Percentiles rank a stretch among this genome's conserved stretches.
Conservation (phyloP, 2,797 vertebrate species). For the Picus viridis region DNA sequence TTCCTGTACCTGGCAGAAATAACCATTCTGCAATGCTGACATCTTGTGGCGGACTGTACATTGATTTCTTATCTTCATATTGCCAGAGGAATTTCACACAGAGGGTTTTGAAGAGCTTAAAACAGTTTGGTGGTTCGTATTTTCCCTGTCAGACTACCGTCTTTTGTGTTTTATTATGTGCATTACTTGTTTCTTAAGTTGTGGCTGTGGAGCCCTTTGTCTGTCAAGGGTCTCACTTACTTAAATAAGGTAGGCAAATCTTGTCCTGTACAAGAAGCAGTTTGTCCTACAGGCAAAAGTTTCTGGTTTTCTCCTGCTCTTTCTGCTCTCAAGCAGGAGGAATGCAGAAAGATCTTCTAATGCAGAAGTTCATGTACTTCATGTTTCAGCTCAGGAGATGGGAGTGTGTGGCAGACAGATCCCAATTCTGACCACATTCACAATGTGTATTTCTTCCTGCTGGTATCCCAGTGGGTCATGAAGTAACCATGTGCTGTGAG, state of each 20-base stretch:
- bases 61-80: not conserved
- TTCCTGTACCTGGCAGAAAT: not conserved
- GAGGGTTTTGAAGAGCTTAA: not conserved
- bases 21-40: constrained; percentile 62
- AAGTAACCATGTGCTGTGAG: fast-evolving
- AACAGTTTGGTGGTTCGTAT: not conserved
- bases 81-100: not conserved
- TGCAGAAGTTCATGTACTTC: not conserved
- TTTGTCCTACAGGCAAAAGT: not conserved
- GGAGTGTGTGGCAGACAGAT: not conserved
- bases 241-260: not conserved
- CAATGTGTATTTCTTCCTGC: not conserved
- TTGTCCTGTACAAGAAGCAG: not conserved
- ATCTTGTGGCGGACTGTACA: constrained; percentile 38
- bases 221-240: not conserved
- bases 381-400: not conserved
- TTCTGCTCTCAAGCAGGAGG: not conserved
- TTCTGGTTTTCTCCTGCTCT: not conserved
- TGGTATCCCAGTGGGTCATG: not conserved
- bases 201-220: not conserved
- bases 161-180: not conserved
- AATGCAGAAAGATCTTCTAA: not conserved
- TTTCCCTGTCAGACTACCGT: not conserved
- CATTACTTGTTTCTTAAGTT: not conserved
- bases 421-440: fast-evolving